Conservation (phyloP, 1,140 invertebrate genomes). For the Saccostrea glomerata region DNA sequence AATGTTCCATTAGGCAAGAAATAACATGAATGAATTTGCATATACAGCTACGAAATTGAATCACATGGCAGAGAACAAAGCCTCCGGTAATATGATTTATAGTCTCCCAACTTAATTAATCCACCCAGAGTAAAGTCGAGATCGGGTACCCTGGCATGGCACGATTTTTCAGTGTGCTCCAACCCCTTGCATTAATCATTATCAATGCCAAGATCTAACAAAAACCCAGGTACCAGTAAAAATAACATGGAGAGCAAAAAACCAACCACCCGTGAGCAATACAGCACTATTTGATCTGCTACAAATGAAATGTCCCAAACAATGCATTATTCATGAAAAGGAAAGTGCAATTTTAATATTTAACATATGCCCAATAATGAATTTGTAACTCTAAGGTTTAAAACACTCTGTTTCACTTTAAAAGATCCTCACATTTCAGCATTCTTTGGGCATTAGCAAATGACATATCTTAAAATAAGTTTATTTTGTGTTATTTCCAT, state of each 20-base stretch:
- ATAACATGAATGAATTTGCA: constrained; percentile 32
- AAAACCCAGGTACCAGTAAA: constrained; percentile 14
- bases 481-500: not conserved
- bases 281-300: constrained; percentile 20
- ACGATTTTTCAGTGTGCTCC: not conserved
- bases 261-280: constrained; percentile 21
- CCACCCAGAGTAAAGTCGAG: not conserved
- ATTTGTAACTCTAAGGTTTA: not conserved
- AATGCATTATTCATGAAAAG: constrained; percentile 15
- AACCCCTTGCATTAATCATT: constrained; percentile 5
- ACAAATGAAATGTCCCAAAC: not conserved
- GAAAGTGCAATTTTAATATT: not conserved
- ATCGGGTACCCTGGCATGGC: constrained; percentile 24
- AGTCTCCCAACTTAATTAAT: constrained; percentile 25
- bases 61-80: not conserved
- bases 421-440: not conserved
- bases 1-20: constrained; percentile 3
- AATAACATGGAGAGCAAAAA: not conserved
- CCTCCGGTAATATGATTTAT: constrained; percentile 5
- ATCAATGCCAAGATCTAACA: constrained; percentile 23
- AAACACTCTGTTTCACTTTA: not conserved
- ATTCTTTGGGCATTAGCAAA: not conserved
- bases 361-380: not conserved
- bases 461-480: not conserved
- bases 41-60: constrained; percentile 20